Evolutionary conservation across 2,888 invertebrate species (phyloP), one percentile per base, ranked within the genome.

Genomic region (Tiphia femorata): DNA sequence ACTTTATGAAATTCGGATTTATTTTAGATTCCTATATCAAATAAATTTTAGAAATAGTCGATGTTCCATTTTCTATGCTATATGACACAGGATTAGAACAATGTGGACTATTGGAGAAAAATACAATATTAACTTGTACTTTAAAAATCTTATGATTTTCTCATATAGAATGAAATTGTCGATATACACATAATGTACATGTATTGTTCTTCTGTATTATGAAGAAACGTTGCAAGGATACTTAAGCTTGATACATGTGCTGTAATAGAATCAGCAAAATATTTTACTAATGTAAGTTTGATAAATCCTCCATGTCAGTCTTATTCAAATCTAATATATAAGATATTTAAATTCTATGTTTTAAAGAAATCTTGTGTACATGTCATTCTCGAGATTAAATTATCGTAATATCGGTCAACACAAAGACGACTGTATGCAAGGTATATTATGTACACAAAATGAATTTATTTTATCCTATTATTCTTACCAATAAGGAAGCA

Each of bases 401-500:
- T 64, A 67, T 53, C n/a, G 25, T 56, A 64, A 58, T 62, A 57
- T 56, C 58, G 65, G 67, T 67, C 54, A 70, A 67, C 67, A 70
- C 58, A 67, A 70, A 62, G 67, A 67, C 64, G 67, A 65, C 54
- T 62, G 51, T 62, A 62, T 62, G 62, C 58, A 58, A 48, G 55
- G 61, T 61, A 60, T 68, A 67, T 73, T 76, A 75, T 77, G 68
- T 75, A 79, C 74, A 80, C 74, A 77, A 77, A 74, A 72, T 72
- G 72, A 72, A 70, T 78, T 80, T 79, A 79, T 79, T 73, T 76
- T 72, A 73, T 74, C 64, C 73, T 73, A 73, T 70, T 70, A 63
- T 58, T 72, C 72, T 79, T 78, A 79, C 62, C 67, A 73, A 76
- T 76, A 77, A 74, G 77, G 73, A 79, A 79, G 78, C 77, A 78